These are phyloP conservation scores for Drosophila auraria DNA, from an alignment of 1,140 invertebrate species.

Conservation along the genomic window DNA sequence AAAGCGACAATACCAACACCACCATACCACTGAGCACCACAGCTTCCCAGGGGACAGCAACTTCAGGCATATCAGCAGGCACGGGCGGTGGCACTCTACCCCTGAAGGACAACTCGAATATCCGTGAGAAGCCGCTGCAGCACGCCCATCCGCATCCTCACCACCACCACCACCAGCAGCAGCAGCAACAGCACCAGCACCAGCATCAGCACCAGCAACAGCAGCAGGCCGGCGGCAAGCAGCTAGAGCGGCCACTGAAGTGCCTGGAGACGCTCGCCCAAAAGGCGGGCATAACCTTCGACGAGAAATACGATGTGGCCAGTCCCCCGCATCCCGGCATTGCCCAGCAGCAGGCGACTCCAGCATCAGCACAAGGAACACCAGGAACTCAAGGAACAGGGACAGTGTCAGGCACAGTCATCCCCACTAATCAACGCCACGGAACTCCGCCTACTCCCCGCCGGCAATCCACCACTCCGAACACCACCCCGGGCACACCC, in stretches of 20 bases:
- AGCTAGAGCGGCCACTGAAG: slow-evolving; percentile 86
- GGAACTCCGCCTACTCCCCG: slow-evolving; percentile 27
- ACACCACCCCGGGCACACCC: not conserved
- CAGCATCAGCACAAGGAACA: slow-evolving; percentile 46
- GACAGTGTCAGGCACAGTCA: slow-evolving; percentile 9
- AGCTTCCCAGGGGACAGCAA: slow-evolving; percentile 20
- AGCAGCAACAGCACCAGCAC: slow-evolving; percentile 20
- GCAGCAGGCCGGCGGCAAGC: slow-evolving; percentile 50
- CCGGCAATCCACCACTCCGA: not conserved
- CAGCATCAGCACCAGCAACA: slow-evolving; percentile 49
- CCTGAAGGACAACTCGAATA: slow-evolving; percentile 82
- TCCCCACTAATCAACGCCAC: slow-evolving; percentile 30
- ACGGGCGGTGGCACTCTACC: slow-evolving; percentile 46
- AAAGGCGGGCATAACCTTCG: slow-evolving; percentile 89
- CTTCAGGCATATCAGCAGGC: slow-evolving; percentile 31
- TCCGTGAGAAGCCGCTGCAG: slow-evolving; percentile 54
- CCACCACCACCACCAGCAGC: slow-evolving; percentile 35
- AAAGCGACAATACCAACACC: slow-evolving; percentile 61
- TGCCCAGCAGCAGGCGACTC: slow-evolving; percentile 48
- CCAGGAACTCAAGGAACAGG: slow-evolving; percentile 17
- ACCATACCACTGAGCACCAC: slow-evolving; percentile 35
- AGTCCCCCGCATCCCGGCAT: slow-evolving; percentile 85
- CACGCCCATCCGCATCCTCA: slow-evolving; percentile 39
- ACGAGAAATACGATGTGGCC: slow-evolving; percentile 89
- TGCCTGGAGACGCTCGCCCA: slow-evolving; percentile 89